Percentiles rank a stretch among this genome's conserved stretches.
phyloP scores from a whole-genome alignment of 2,113 vertebrate genomes.

The Sula dactylatra region DNA sequence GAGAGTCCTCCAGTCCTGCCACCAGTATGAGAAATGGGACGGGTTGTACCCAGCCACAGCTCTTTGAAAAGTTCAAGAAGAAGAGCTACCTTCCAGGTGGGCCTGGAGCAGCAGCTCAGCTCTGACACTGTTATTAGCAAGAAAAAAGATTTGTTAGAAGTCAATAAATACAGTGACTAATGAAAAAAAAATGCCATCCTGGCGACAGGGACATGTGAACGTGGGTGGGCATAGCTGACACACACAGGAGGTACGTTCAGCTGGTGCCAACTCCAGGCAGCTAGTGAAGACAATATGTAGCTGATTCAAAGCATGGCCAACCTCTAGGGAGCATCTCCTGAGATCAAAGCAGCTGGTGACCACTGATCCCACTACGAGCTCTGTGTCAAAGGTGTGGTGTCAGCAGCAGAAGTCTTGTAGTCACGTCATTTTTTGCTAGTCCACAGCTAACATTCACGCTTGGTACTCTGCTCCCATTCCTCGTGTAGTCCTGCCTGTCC shows the following conservation, averaged over 20 bases:
- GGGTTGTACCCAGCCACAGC: not conserved
- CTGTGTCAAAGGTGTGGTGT: not conserved
- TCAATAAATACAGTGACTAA: not conserved
- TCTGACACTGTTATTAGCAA: rapidly evolving
- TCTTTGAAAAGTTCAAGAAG: not conserved
- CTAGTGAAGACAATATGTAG: not conserved
- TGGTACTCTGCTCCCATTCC: not conserved
- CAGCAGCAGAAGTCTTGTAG: not conserved
- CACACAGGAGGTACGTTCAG: not conserved
- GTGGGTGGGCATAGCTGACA: not conserved
- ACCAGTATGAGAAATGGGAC: rapidly evolving
- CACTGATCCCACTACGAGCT: rapidly evolving
- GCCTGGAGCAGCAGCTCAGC: not conserved
- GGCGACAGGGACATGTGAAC: not conserved
- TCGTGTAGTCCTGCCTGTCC: not conserved
- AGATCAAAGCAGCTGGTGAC: not conserved
- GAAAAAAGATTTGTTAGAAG: not conserved
- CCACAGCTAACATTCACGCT: rapidly evolving
- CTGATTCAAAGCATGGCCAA: not conserved
- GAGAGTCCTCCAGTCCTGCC: not conserved
- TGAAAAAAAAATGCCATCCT: not conserved
- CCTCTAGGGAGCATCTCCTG: not conserved
- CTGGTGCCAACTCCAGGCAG: not conserved
- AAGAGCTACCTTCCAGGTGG: not conserved
- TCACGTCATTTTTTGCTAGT: not conserved